Evolutionary conservation across 2,888 invertebrate species (phyloP), one percentile per base, ranked within the genome.

Genomic region (Mellilla xanthometata): DNA sequence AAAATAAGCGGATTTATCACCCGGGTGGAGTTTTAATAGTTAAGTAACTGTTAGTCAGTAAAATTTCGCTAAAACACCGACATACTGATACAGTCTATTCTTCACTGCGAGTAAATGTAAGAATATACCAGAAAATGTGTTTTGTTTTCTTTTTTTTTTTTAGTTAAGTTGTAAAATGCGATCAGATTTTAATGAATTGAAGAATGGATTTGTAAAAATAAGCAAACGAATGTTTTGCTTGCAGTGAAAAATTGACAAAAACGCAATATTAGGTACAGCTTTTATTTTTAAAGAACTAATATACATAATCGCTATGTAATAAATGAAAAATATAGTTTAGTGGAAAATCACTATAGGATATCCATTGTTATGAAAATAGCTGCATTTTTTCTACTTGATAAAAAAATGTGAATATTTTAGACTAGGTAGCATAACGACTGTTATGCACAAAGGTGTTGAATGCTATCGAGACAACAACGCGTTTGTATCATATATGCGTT

Each of bases 21-120:
- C 15, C 15, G 1, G 15, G 2, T 19, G 15, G 3, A 19, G 6
- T 5, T 19, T 19, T 5, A 3, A 19, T 6, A 19, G 6, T 19
- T 5, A 5, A 19, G 15, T 19, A 5, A 3, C 8, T 26, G n/a
- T 26, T n/a, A 26, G n/a, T 26, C n/a, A n/a, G 8, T 9, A n/a
- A 26, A n/a, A 26, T 9, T 9, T 10, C 4, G 11, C 39, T 34
- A 45, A 45, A 45, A 39, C 9, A 45, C 32, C 36, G 36, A 43
- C 33, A 23, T 5, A 8, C 1, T 6, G 7, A 28, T 24, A 5
- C 3, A 5, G 12, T 33, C 12, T 23, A 12, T 12, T 34, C 12
- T 24, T 12, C 34, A 34, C 24, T 34, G 26, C 26, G 9, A n/a
- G 26, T 26, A 4, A n/a, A 26, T 9, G 9, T 8, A 3, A 9